These are phyloP conservation scores for Chorisops tibialis DNA, from an alignment of 2,888 invertebrate genomes.

Conservation along the genomic window DNA sequence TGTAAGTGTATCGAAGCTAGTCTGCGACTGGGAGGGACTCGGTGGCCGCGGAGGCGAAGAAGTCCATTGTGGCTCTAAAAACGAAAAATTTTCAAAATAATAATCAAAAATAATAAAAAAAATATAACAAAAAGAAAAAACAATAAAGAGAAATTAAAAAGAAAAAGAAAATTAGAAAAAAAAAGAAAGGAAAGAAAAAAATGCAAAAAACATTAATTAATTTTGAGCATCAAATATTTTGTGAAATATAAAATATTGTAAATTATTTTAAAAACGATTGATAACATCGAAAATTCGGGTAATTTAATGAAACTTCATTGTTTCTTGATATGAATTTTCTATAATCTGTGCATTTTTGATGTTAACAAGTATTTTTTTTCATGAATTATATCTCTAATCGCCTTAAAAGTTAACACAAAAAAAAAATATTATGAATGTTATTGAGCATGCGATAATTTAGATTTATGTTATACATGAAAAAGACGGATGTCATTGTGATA, in stretches of 20 bases:
- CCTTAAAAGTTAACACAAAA: constrained; percentile 18
- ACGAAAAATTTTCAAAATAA: constrained; percentile 41
- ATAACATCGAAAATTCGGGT: neutral
- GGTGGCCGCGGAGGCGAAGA: constrained; percentile 55
- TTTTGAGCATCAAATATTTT: constrained; percentile 4
- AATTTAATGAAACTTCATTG: no score
- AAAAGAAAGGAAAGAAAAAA: constrained; percentile 30
- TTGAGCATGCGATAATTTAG: neutral
- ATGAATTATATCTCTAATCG: constrained; percentile 7
- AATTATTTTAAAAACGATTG: neutral
- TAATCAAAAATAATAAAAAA: constrained; percentile 39
- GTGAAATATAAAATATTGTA: neutral
- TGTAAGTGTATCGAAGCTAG: constrained; percentile 56
- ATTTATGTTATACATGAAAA: no score
- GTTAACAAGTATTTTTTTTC: no score
- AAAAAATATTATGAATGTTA: constrained; percentile 26
- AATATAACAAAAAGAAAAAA: constrained; percentile 36
- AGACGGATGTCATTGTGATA: no score
- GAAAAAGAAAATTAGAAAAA: constrained; percentile 31
- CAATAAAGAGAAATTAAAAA: constrained; percentile 11
- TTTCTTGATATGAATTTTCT: no score
- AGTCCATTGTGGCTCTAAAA: constrained; percentile 56
- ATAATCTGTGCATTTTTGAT: no score
- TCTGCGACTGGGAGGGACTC: constrained; percentile 55
- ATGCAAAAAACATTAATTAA: constrained; percentile 10